Percentiles rank a stretch among this genome's conserved stretches.
phyloP scores from a whole-genome alignment of 2,797 vertebrate species.

The Sarcophilus harrisii region DNA sequence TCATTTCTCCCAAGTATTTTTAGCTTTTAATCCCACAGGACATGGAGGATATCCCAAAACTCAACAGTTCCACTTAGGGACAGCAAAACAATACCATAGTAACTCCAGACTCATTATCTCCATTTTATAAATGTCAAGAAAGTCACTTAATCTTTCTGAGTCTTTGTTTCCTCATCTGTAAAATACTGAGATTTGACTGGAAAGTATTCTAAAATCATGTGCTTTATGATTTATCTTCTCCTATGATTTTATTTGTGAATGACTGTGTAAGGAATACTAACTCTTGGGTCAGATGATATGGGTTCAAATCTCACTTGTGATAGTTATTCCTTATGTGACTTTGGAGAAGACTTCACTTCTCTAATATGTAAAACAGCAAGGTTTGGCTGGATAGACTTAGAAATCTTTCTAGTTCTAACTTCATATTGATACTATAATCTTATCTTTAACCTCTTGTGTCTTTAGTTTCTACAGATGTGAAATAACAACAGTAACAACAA shows the following conservation, averaged over 20 bases:
- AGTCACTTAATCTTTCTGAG: neutral
- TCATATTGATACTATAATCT: neutral
- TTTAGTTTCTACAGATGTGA: neutral
- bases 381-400: neutral
- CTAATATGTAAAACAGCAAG: neutral
- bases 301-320: neutral
- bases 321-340: neutral
- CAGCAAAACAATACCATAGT: neutral
- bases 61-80: neutral
- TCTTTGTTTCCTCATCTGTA: neutral
- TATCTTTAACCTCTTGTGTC: neutral
- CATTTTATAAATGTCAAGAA: neutral
- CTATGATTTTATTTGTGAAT: neutral
- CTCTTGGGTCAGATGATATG: neutral
- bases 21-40: neutral
- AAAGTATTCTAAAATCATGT: neutral
- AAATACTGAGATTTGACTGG: neutral
- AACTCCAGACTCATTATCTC: neutral
- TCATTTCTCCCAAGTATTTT: neutral
- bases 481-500: neutral
- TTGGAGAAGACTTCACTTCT: neutral
- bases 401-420: neutral
- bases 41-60: neutral
- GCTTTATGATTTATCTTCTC: neutral
- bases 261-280: neutral